Percentiles rank a stretch among this genome's conserved stretches.
Evolutionary conservation across 1,140 invertebrate species (phyloP).

Genomic region (Aphelinus certus): DNA sequence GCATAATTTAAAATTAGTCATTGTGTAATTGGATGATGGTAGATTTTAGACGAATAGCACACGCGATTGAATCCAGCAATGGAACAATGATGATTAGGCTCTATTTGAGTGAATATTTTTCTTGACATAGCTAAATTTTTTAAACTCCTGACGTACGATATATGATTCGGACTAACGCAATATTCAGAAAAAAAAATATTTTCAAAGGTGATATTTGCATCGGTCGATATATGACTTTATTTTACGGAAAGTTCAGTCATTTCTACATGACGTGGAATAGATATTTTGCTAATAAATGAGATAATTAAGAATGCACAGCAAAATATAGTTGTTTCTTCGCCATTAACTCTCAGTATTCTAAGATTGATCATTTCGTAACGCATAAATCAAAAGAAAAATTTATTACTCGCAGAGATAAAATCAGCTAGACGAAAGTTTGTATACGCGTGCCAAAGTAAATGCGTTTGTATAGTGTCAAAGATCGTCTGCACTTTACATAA

Average conservation of each 20-base stretch:
- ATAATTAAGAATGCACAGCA: conserved; percentile 5
- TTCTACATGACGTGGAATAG: conserved; percentile 32
- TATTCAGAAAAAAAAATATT: conserved; percentile 32
- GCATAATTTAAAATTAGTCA: conserved; percentile 28
- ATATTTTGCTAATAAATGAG: conserved; percentile 35
- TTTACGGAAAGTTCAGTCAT: conserved; percentile 31
- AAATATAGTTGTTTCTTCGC: conserved; percentile 13
- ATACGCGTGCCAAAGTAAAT: conserved; percentile 33
- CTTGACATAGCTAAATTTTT: conserved; percentile 38
- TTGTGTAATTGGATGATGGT: conserved; percentile 28
- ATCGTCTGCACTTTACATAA: conserved; percentile 28
- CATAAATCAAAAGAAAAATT: conserved; percentile 11
- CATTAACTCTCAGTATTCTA: background rate
- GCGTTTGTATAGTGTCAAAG: conserved; percentile 21
- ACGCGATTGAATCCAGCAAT: conserved; percentile 29
- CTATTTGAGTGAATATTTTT: conserved; percentile 36
- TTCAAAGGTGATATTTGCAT: conserved; percentile 20
- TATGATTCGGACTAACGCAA: conserved; percentile 16
- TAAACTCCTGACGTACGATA: conserved; percentile 26
- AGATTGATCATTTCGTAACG: conserved; percentile 6
- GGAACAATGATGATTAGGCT: conserved; percentile 34
- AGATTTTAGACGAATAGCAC: background rate
- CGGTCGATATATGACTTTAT: conserved; percentile 31
- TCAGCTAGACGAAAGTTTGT: conserved; percentile 30
- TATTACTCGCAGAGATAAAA: background rate